Percentiles rank a stretch among this genome's conserved stretches.
Evolutionary conservation across 92 coral and sea anemone genomes (phyloP).

Genomic region (Porites divaricata): DNA sequence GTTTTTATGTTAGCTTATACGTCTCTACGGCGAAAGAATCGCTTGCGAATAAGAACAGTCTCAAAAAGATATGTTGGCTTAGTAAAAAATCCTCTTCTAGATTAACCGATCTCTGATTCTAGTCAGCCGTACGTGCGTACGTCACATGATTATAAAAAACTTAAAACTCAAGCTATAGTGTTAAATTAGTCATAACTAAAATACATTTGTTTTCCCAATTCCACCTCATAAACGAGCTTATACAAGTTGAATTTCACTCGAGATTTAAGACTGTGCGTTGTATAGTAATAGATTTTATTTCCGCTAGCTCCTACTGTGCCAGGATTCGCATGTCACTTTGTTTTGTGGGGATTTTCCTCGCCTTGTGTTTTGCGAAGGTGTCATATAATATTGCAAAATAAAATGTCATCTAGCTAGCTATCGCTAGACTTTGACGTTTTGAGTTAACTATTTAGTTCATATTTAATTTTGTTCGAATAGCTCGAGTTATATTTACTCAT

Average conservation of each 20-base stretch:
- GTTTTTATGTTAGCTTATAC: not conserved
- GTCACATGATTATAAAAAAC: not conserved
- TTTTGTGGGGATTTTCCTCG: not conserved
- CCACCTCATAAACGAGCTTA: no score
- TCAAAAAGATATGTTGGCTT: not conserved
- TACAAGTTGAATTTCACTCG: no score
- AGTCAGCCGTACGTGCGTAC: not conserved
- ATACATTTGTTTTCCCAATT: no score
- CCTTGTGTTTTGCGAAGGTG: not conserved
- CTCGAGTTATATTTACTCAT: not conserved
- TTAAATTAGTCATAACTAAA: no score
- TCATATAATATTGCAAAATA: constrained; percentile 1
- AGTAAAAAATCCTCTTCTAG: not conserved
- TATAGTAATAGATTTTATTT: no score
- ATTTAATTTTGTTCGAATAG: not conserved
- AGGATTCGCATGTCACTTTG: no score
- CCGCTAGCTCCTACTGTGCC: no score
- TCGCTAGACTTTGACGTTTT: constrained; percentile 4
- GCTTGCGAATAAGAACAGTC: not conserved
- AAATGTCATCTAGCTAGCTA: not conserved
- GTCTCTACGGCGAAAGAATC: not conserved
- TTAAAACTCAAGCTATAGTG: no score
- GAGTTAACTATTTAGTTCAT: not conserved
- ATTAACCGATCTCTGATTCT: not conserved
- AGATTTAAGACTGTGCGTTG: no score